Evolutionary conservation across 2,113 vertebrate species (phyloP).

Genomic region (Lagopus leucura): DNA sequence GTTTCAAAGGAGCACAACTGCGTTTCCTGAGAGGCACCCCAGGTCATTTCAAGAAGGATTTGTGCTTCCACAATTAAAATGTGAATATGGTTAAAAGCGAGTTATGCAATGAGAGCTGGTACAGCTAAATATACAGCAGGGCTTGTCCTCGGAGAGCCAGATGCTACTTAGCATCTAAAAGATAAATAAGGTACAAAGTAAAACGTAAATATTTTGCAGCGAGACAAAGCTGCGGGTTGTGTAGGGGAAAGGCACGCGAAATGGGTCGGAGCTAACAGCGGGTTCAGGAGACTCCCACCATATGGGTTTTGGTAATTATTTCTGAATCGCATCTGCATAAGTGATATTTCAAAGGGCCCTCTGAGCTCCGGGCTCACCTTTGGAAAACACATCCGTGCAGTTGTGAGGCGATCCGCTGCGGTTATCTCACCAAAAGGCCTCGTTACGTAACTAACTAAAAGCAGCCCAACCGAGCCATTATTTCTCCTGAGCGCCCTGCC

Average conservation of each 20-base stretch:
- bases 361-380: slow-evolving; percentile 9
- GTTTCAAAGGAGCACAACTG: slow-evolving; percentile 26
- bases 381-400: not conserved
- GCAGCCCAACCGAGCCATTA: slow-evolving; percentile 56
- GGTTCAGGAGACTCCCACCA: not conserved
- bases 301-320: slow-evolving; percentile 53
- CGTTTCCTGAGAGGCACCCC: slow-evolving; percentile 21
- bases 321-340: slow-evolving; percentile 31
- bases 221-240: slow-evolving; percentile 20
- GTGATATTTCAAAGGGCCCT: slow-evolving; percentile 35
- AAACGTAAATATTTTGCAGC: slow-evolving; percentile 57
- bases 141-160: slow-evolving; percentile 36
- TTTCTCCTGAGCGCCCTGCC: slow-evolving; percentile 54
- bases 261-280: not conserved
- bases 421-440: slow-evolving; percentile 57
- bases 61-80: slow-evolving; percentile 37
- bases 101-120: slow-evolving; percentile 29
- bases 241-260: not conserved
- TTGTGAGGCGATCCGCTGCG: not conserved
- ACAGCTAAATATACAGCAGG: slow-evolving; percentile 52
- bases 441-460: slow-evolving; percentile 55
- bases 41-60: slow-evolving; percentile 24
- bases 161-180: slow-evolving; percentile 44
- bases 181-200: slow-evolving; percentile 47
- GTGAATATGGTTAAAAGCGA: slow-evolving; percentile 37